phyloP scores from a whole-genome alignment of 2,113 vertebrate genomes.

The Callionymus lyra region DNA sequence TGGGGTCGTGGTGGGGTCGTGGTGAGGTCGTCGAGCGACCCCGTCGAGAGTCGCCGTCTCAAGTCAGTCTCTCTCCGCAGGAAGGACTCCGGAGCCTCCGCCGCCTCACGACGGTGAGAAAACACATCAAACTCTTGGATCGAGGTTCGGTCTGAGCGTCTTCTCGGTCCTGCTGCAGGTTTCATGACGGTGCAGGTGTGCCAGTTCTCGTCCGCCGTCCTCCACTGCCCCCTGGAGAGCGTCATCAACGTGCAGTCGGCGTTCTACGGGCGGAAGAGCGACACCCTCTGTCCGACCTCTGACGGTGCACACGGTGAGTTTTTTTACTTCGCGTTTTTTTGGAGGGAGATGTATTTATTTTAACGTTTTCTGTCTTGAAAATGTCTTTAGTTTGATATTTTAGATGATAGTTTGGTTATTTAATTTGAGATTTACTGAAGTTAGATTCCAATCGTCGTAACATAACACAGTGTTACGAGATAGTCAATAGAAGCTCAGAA shows the following conservation, averaged over 20 bases:
- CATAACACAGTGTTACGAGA: too few species aligned
- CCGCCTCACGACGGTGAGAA: constrained; percentile 71
- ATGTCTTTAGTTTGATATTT: too few species aligned
- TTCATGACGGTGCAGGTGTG: constrained; percentile 57
- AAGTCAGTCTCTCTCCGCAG: constrained; percentile 32
- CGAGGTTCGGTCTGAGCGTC: too few species aligned
- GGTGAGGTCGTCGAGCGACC: too few species aligned
- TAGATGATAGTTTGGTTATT: not conserved
- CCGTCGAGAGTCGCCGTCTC: too few species aligned
- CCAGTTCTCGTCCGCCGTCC: constrained; percentile 45
- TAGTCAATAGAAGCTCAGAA: too few species aligned
- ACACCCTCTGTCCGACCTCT: constrained; percentile 51
- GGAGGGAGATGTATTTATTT: too few species aligned
- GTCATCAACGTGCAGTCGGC: constrained; percentile 68
- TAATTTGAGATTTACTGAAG: not conserved
- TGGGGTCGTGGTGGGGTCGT: not conserved
- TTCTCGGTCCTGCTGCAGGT: constrained; percentile 33
- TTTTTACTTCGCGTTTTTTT: too few species aligned
- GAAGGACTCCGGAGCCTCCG: constrained; percentile 56
- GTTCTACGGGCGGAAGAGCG: constrained; percentile 56
- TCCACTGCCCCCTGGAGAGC: constrained; percentile 61
- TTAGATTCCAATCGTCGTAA: not conserved
- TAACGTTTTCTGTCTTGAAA: too few species aligned
- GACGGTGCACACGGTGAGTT: constrained; percentile 23
- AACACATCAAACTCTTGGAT: too few species aligned